Base-by-base conservation (phyloP, 2,888 invertebrate species). In the Leuctra nigra region DNA sequence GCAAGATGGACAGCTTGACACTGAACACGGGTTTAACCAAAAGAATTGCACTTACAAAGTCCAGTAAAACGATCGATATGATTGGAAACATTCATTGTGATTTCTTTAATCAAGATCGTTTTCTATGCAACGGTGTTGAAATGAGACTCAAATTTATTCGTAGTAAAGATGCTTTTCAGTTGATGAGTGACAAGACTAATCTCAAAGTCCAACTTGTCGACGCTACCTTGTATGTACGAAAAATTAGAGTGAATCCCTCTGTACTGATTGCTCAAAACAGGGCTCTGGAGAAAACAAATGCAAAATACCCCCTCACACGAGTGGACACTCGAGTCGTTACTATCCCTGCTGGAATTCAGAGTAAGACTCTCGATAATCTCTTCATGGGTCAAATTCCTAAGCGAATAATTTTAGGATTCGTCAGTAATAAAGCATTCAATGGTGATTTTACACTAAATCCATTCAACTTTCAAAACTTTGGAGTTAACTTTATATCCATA, bases 221-320 rank as follows among this genome's bases (percentile, higher is more conserved):
- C n/a, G 62, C 60, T 6, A 58, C 62, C 22, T 56, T 67, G 13
- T 53, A 63, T n/a, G 58, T 67, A 4, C 24, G 64, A n/a, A 61
- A 63, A 3, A 58, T 59, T 0, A 62, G 62, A 20, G 61, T 66
- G 14, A 63, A 55, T 9, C 66, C 65, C 0, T 61, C 59, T 1
- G 61, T 68, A 2, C 23, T 66, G 16, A 18, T 67, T 2, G 64
- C 63, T 1, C 66, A 67, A 36, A 58, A 61, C 4, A 63, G 61
- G 54, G 60, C 62, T 7, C 54, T 67, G 1, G 62, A 62, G 16
- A 59, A 59, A 14, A 55, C 60, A 25, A 61, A 63, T 4, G 65
- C 65, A 1, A 65, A 41, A 62, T 65, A 59, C 53, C 64, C 18
- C 50, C 63, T 57, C 55, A 63, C 18, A 46, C 53, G 58, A 62